Evolutionary conservation across 2,797 vertebrate genomes (phyloP).

Genomic region (Thaleichthys pacificus): DNA sequence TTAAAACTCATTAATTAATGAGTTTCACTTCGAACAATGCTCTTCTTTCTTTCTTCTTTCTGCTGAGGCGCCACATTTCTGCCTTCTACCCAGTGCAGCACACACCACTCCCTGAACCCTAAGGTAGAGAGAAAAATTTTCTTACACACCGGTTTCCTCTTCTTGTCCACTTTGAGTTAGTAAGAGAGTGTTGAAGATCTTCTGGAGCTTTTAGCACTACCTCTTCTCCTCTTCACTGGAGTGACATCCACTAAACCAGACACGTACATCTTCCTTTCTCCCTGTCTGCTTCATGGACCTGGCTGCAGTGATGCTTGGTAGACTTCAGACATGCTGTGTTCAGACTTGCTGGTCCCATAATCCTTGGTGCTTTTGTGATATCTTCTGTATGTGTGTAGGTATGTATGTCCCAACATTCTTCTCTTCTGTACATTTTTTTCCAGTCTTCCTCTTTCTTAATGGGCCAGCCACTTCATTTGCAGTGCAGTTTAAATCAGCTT

Average conservation of each 20-base stretch:
- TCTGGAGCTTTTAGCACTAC: slow-evolving; percentile 12
- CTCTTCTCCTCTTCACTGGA: slow-evolving; percentile 26
- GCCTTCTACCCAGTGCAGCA: slow-evolving; percentile 9
- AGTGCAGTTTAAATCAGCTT: no score
- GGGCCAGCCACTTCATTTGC: no score
- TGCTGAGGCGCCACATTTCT: not conserved
- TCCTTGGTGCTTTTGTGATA: not conserved
- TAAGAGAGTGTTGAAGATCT: slow-evolving; percentile 10
- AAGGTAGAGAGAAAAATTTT: slow-evolving; percentile 23
- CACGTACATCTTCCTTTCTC: slow-evolving; percentile 20
- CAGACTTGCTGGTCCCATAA: not conserved
- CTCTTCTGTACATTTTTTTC: no score
- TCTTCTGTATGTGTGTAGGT: no score
- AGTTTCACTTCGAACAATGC: no score
- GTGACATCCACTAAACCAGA: slow-evolving; percentile 11
- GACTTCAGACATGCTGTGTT: slow-evolving; percentile 11
- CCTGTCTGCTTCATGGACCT: slow-evolving; percentile 22
- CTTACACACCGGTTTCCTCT: slow-evolving; percentile 18
- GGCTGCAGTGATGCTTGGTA: slow-evolving; percentile 22
- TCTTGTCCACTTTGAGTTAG: slow-evolving; percentile 12
- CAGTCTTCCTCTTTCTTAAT: no score
- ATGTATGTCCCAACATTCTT: no score
- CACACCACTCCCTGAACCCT: slow-evolving; percentile 29
- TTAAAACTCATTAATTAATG: not conserved
- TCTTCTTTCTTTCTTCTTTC: not conserved